Percentiles rank a stretch among this genome's conserved stretches.
These are phyloP conservation scores for Sternotherus odoratus DNA, from an alignment of 2,797 vertebrate species.

Conservation along the genomic window DNA sequence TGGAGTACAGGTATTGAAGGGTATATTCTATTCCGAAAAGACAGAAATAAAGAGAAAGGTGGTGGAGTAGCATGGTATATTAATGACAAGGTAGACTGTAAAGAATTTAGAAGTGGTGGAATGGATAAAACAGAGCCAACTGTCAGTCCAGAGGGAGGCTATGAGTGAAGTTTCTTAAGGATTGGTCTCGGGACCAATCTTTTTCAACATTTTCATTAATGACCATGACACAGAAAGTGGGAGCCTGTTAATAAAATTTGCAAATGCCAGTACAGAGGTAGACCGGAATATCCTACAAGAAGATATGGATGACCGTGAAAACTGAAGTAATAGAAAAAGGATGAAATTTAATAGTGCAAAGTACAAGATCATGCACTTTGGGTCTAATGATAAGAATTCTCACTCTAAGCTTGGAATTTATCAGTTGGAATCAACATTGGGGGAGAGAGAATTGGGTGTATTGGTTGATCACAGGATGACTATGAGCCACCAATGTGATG, in stretches of 20 bases:
- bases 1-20: no score
- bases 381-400: not conserved
- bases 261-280: not conserved
- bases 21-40: no score
- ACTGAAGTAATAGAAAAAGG: not conserved
- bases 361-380: not conserved
- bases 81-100: no score
- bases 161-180: not conserved
- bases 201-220: not conserved
- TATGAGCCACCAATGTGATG: not conserved
- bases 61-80: no score
- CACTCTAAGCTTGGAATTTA: not conserved
- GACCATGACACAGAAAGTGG: not conserved
- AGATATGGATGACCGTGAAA: not conserved
- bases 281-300: not conserved
- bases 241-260: not conserved
- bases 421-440: not conserved
- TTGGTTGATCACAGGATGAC: not conserved
- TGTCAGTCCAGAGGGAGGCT: not conserved
- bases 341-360: not conserved
- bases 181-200: not conserved
- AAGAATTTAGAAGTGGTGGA: not conserved
- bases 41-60: no score
- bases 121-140: not conserved
- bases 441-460: not conserved